These are phyloP conservation scores for Propithecus deckenii DNA, from an alignment of 2,797 vertebrate genomes.

Conservation along the genomic window DNA sequence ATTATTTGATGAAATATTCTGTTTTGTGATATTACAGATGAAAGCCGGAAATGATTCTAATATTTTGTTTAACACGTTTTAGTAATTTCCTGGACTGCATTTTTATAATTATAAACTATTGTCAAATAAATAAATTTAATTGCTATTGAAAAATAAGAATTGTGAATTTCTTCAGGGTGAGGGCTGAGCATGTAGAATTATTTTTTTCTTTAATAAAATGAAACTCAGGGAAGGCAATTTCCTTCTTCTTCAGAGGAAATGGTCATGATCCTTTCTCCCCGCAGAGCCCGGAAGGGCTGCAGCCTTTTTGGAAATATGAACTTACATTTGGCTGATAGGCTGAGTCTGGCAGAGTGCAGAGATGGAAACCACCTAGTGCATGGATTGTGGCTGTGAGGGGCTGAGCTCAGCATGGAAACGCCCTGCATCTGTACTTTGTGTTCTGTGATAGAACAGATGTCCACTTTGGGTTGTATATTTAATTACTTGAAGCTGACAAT, in stretches of 20 bases:
- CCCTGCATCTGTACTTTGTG: neutral
- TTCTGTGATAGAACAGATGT: neutral
- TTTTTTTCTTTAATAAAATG: neutral
- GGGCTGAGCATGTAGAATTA: neutral
- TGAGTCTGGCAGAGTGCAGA: neutral
- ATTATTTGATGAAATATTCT: neutral
- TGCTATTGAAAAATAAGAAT: neutral
- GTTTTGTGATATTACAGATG: neutral
- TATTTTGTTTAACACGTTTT: neutral
- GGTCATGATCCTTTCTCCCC: neutral
- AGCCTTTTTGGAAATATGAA: neutral
- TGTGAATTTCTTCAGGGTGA: neutral
- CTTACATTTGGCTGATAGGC: neutral
- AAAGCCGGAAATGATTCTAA: neutral
- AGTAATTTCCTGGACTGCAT: neutral
- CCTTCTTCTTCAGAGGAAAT: neutral
- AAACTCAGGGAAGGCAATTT: neutral
- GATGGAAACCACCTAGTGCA: neutral
- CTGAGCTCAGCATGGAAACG: neutral
- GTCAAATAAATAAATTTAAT: neutral
- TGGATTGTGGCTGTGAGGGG: fast-evolving
- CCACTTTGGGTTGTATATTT: neutral
- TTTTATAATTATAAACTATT: neutral
- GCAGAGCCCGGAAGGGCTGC: fast-evolving
- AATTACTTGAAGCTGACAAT: neutral